Percentiles rank a stretch among this genome's conserved stretches.
These are phyloP conservation scores for Polietes domitor DNA, from an alignment of 2,888 invertebrate species.

Conservation along the genomic window DNA sequence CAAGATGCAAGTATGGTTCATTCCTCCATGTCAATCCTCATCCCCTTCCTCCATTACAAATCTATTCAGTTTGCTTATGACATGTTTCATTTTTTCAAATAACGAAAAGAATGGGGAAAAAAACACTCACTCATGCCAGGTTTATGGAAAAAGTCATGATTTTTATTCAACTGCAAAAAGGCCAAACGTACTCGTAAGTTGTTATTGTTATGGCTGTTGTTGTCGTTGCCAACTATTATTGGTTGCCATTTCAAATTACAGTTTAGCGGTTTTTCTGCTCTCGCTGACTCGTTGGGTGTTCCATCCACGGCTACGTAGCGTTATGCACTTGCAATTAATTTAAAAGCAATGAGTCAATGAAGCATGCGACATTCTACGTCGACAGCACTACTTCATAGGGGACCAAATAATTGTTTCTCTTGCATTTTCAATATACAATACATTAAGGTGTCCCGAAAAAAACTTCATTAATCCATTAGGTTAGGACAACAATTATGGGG, in stretches of 20 bases:
- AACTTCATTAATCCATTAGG: too few species aligned
- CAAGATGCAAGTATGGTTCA: conserved; percentile 18
- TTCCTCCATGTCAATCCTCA: neutral
- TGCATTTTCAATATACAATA: too few species aligned
- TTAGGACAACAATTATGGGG: too few species aligned
- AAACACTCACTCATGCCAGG: conserved; percentile 15
- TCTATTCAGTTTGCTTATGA: conserved; percentile 43
- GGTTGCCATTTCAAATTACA: conserved; percentile 62
- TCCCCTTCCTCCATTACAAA: neutral
- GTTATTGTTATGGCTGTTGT: conserved; percentile 27
- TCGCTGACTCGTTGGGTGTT: neutral
- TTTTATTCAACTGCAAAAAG: conserved; percentile 51
- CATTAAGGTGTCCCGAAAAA: too few species aligned
- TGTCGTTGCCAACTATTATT: conserved; percentile 52
- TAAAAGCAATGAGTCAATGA: conserved; percentile 68
- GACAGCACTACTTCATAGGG: conserved; percentile 44
- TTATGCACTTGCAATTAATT: conserved; percentile 65
- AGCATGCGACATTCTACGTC: conserved; percentile 68
- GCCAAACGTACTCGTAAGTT: conserved; percentile 27
- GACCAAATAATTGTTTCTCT: too few species aligned
- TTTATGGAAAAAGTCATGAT: conserved; percentile 50
- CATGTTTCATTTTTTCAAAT: conserved; percentile 61
- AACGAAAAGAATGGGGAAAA: conserved; percentile 21
- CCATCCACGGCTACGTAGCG: conserved; percentile 18
- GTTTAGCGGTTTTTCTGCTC: conserved; percentile 38